Evolutionary conservation across 1,140 invertebrate genomes (phyloP).

Genomic region (Halyomorpha halys): DNA sequence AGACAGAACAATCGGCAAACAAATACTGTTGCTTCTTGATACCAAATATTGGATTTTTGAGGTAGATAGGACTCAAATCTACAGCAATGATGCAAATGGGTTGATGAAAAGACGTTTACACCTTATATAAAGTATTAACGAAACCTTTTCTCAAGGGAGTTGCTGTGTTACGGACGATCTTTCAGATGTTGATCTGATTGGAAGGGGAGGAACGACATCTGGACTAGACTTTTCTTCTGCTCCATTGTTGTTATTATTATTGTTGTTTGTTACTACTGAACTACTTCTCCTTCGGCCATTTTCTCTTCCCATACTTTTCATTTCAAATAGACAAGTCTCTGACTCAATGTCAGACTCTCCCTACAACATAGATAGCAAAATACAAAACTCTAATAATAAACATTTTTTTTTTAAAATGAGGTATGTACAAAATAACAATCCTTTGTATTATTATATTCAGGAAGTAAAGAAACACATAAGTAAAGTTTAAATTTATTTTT

Average conservation of each 20-base stretch:
- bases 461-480: too few species aligned
- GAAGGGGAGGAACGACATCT: constrained; percentile 27
- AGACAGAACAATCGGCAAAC: neutral
- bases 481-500: too few species aligned
- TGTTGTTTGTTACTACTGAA: constrained; percentile 47
- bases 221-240: constrained; percentile 22
- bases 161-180: constrained; percentile 29
- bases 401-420: too few species aligned
- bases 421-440: too few species aligned
- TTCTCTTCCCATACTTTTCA: constrained; percentile 42
- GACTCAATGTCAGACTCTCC: constrained; percentile 51
- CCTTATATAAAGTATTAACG: neutral
- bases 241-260: constrained; percentile 28
- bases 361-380: constrained; percentile 34
- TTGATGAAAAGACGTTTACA: neutral
- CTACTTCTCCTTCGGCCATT: constrained; percentile 42
- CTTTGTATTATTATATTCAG: too few species aligned
- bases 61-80: neutral
- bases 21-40: neutral
- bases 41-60: neutral
- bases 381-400: neutral
- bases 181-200: constrained; percentile 31
- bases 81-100: neutral
- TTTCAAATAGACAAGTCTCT: constrained; percentile 48
- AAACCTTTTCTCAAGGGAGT: constrained; percentile 30